phyloP scores from a whole-genome alignment of 2,113 vertebrate species.

The Isurus oxyrinchus region DNA sequence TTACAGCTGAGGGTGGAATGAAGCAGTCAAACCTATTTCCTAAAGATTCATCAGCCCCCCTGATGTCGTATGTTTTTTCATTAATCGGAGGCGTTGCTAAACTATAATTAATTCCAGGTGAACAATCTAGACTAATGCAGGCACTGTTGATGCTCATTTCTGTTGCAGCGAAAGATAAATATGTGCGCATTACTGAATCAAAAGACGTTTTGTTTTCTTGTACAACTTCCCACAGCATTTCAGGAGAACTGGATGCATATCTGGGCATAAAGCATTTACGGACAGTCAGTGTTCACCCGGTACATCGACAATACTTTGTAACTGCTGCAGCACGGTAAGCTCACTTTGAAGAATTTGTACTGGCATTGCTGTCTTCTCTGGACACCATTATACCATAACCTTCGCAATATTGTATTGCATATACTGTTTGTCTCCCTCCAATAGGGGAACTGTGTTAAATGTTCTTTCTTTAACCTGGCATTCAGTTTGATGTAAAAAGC shows the following conservation, averaged over 20 bases:
- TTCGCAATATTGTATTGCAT: background rate
- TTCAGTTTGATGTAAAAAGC: background rate
- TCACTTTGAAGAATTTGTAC: background rate
- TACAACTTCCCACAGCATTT: constrained; percentile 44
- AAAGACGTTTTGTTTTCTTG: background rate
- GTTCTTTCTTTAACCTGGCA: background rate
- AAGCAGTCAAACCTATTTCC: background rate
- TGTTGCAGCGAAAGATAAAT: background rate
- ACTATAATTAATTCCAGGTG: background rate
- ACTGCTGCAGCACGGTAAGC: constrained; percentile 65
- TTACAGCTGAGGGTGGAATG: background rate
- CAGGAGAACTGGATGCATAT: constrained; percentile 53
- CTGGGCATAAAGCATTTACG: constrained; percentile 54
- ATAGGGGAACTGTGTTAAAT: background rate
- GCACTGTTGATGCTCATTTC: background rate
- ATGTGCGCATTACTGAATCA: background rate
- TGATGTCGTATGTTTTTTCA: background rate
- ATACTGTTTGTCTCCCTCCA: background rate
- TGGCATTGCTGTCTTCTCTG: background rate
- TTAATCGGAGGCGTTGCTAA: background rate
- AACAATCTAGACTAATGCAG: background rate
- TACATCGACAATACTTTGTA: constrained; percentile 68
- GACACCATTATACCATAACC: too few species aligned
- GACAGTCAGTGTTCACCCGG: constrained; percentile 73
- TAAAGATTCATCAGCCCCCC: background rate